Evolutionary conservation across 2,113 vertebrate species (phyloP).

Genomic region (Sciurus niger): DNA sequence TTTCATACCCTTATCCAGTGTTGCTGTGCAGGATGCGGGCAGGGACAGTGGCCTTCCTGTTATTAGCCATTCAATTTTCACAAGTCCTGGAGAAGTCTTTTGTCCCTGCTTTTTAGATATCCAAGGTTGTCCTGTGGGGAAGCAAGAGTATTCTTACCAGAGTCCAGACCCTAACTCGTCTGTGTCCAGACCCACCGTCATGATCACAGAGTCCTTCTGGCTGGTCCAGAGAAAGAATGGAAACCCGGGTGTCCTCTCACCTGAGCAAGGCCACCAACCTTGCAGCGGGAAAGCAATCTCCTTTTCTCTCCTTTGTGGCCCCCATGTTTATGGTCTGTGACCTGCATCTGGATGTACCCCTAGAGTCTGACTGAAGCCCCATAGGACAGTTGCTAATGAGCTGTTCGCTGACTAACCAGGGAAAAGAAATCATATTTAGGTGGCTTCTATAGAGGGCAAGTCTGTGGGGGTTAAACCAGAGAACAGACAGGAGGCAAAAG

Average conservation of each 20-base stretch:
- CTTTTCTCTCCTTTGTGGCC: too few species aligned
- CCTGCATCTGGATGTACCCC: background rate
- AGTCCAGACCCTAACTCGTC: background rate
- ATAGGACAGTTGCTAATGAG: background rate
- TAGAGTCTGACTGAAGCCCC: background rate
- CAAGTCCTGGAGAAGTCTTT: too few species aligned
- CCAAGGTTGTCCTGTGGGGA: background rate
- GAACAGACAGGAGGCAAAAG: too few species aligned
- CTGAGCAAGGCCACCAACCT: background rate
- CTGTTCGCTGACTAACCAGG: background rate
- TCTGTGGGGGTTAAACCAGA: background rate
- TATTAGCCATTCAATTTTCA: background rate
- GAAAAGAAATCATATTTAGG: background rate
- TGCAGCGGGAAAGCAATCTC: background rate
- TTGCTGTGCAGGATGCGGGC: accelerated
- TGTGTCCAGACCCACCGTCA: accelerated
- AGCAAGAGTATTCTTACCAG: background rate
- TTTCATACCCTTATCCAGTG: background rate
- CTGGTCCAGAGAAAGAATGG: background rate
- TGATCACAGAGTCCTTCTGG: background rate
- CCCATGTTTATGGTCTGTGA: background rate
- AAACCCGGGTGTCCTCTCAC: too few species aligned
- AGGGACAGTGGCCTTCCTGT: background rate
- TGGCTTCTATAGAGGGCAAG: background rate
- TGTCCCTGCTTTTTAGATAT: background rate